Percentiles rank a stretch among this genome's conserved stretches.
These are phyloP conservation scores for Pimpla rufipes DNA, from an alignment of 2,888 invertebrate genomes.

Conservation along the genomic window DNA sequence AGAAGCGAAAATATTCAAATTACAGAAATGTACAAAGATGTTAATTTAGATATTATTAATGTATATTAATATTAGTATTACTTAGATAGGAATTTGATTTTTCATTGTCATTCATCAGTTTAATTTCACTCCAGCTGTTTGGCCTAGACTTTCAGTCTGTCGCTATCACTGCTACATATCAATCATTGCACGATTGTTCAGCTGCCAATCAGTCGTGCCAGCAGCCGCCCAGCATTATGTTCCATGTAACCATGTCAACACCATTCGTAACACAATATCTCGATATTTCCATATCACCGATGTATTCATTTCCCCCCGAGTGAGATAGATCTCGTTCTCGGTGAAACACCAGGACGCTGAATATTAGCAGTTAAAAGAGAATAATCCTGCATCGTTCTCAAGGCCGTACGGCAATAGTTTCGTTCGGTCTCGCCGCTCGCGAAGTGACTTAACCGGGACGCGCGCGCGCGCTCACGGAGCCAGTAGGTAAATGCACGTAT, in stretches of 20 bases:
- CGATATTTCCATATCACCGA: conserved; percentile 8
- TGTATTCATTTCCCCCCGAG: conserved; percentile 44
- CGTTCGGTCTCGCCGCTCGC: conserved; percentile 61
- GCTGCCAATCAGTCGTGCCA: not conserved
- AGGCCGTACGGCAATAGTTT: conserved; percentile 63
- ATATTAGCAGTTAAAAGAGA: not conserved
- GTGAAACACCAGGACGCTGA: conserved; percentile 4
- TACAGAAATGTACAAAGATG: too few species aligned
- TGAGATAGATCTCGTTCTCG: conserved; percentile 28
- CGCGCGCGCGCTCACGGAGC: conserved; percentile 5
- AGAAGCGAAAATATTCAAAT: too few species aligned
- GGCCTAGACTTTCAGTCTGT: not conserved
- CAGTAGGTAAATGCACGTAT: conserved; percentile 57
- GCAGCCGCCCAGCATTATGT: not conserved
- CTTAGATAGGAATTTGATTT: not conserved
- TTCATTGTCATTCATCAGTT: not conserved
- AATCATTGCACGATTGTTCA: not conserved
- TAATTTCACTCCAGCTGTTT: not conserved
- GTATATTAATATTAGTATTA: not conserved
- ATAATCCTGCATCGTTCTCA: conserved; percentile 70
- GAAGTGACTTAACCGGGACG: conserved; percentile 63
- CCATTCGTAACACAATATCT: conserved; percentile 4
- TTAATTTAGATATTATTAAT: too few species aligned
- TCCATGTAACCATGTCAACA: not conserved
- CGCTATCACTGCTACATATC: not conserved